Base-by-base conservation (phyloP, 2,113 vertebrate genomes). In the Leptosomus discolor region DNA sequence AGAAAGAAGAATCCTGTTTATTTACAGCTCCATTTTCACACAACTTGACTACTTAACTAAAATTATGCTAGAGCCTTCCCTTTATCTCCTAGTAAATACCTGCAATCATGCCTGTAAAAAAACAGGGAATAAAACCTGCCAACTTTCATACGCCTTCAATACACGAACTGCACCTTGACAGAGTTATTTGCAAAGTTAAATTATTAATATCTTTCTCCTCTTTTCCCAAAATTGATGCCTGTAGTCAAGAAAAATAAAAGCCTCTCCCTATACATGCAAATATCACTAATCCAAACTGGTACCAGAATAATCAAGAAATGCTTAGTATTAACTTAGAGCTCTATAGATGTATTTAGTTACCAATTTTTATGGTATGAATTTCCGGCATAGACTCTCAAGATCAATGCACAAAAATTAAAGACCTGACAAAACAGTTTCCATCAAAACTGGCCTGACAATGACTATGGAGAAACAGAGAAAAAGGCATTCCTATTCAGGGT, bases 1-100 rank as follows among this genome's bases (percentile, higher is more conserved):
- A 94, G 90, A 97, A 85, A 91, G 37, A 91, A 88, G 63, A 85
- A 30, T 46, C 11, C 32, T 51, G 60, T 91, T 97, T 92, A 96
- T 83, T 88, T 34, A 54, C 56, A 87, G 73, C n/a, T 91, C 76
- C 29, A 11, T 41, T 86, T 84, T 68, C 19, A 79, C 34, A 69
- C 37, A 92, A 30, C 51, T 63, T 20, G 29, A 86, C 24, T 88
- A 86, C 14, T 94, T 79, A 39, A 92, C 57, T 89, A 91, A 48
- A 63, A 39, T 57, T 53, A 88, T 30, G 29, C 82, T 87, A 84
- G 16, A 92, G 58, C 27, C 32, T 86, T 61, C 53, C 63, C 80
- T 86, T 86, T 11, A 6, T 36, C 60, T 87, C 48, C 91, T 61
- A 91, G 60, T 64, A 79, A 96, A 57, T 75, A 77, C 27, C 70